These are phyloP conservation scores for Emmelina monodactyla DNA, from an alignment of 2,888 invertebrate species.

Conservation along the genomic window DNA sequence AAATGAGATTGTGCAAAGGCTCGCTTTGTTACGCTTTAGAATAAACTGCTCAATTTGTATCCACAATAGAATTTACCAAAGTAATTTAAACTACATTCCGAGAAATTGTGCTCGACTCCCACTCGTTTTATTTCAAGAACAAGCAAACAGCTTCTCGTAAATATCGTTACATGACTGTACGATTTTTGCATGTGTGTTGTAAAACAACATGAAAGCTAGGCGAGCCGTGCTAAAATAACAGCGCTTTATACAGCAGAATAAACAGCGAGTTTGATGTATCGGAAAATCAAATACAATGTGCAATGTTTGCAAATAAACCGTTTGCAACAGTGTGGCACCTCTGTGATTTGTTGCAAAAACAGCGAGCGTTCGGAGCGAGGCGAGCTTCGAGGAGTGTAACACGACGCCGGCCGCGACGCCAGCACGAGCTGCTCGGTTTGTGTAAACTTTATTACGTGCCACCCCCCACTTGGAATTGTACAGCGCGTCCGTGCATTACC, in stretches of 20 bases:
- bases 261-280: slow-evolving; percentile 36
- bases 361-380: slow-evolving; percentile 35
- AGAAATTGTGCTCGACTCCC: too few species aligned
- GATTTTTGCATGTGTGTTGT: slow-evolving; percentile 3
- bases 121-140: too few species aligned
- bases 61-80: too few species aligned
- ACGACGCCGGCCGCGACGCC: slow-evolving; percentile 19
- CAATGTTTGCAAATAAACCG: slow-evolving; percentile 48
- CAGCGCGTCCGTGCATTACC: slow-evolving; percentile 54
- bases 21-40: slow-evolving; percentile 43
- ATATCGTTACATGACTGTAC: too few species aligned
- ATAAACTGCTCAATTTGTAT: slow-evolving; percentile 59
- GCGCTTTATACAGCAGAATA: slow-evolving; percentile 29
- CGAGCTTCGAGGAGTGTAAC: slow-evolving; percentile 33
- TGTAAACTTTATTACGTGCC: slow-evolving; percentile 57
- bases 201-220: neutral
- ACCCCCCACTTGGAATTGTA: slow-evolving; percentile 39
- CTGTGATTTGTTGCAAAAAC: slow-evolving; percentile 57
- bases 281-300: slow-evolving; percentile 36
- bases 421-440: slow-evolving; percentile 45
- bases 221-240: neutral
- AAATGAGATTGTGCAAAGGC: slow-evolving; percentile 57
- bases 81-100: too few species aligned
- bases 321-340: slow-evolving; percentile 46
- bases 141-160: too few species aligned